phyloP scores from a whole-genome alignment of 2,888 invertebrate species.

The Zaprionus lineosus region DNA sequence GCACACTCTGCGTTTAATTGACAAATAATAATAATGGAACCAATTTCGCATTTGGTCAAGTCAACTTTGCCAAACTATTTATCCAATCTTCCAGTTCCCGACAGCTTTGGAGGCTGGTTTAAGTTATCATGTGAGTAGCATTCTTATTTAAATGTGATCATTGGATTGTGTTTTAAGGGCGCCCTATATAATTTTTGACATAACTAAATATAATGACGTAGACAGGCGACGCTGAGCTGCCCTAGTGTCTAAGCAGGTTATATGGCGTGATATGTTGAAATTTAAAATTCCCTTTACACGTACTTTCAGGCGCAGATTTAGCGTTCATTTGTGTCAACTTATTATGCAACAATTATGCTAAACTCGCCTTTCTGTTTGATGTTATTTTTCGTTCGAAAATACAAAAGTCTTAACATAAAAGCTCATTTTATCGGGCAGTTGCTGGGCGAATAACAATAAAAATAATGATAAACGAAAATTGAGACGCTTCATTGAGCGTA shows the following conservation, averaged over 20 bases:
- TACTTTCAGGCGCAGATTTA: slow-evolving; percentile 1
- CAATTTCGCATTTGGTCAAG: slow-evolving; percentile 90
- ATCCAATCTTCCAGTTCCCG: slow-evolving; percentile 91
- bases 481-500: slow-evolving; percentile 14
- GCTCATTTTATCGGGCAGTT: slow-evolving; percentile 41
- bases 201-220: slow-evolving; percentile 9
- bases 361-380: slow-evolving; percentile 20
- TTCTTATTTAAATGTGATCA: slow-evolving; percentile 4
- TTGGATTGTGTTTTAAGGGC: slow-evolving; percentile 39
- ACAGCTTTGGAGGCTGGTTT: slow-evolving; percentile 93
- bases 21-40: slow-evolving; percentile 86
- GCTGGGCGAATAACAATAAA: slow-evolving; percentile 29
- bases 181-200: slow-evolving; percentile 18
- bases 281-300: not conserved
- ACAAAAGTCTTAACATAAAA: slow-evolving; percentile 21
- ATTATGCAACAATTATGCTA: slow-evolving; percentile 62
- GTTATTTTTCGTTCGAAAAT: slow-evolving; percentile 20
- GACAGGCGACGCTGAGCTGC: not conserved
- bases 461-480: slow-evolving; percentile 26
- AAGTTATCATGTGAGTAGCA: slow-evolving; percentile 88
- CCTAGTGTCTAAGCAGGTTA: not conserved
- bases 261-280: slow-evolving; percentile 7
- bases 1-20: slow-evolving; percentile 24
- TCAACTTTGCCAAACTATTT: slow-evolving; percentile 92
- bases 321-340: slow-evolving; percentile 23